Conservation (phyloP, 1,140 invertebrate species). For the Eubasilissa regina region DNA sequence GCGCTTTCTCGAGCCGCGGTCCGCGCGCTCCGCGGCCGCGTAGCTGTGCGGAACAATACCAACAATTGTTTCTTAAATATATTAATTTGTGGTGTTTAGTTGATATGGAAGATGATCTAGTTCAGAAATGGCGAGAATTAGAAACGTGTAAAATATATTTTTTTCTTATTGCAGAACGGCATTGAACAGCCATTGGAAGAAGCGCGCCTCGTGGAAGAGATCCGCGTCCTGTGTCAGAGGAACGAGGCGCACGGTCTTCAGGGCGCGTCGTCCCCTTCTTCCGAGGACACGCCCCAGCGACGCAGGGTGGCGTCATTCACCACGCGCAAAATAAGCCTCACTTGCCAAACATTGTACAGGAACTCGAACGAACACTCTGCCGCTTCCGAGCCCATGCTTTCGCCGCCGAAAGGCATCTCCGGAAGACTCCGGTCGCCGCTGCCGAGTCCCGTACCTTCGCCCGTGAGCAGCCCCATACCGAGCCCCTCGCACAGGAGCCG, state of each 20-base stretch:
- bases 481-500: constrained; percentile 73
- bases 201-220: constrained; percentile 66
- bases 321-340: constrained; percentile 69
- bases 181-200: constrained; percentile 53
- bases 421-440: constrained; percentile 78
- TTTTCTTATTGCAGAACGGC: constrained; percentile 61
- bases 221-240: constrained; percentile 62
- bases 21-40: no score
- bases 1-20: no score
- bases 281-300: constrained; percentile 50
- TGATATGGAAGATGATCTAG: no score
- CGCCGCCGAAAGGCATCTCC: constrained; percentile 70
- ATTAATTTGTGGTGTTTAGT: no score
- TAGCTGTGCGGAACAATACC: no score
- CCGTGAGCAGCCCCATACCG: constrained; percentile 78
- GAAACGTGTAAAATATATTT: no score
- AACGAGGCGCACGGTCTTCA: constrained; percentile 63
- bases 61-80: no score
- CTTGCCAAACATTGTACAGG: constrained; percentile 72
- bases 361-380: constrained; percentile 19
- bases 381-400: constrained; percentile 36
- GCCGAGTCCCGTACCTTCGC: constrained; percentile 79
- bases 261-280: constrained; percentile 47
- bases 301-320: constrained; percentile 50
- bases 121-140: no score